Conservation (phyloP, 2,888 invertebrate species). For the Lypha dubia region DNA sequence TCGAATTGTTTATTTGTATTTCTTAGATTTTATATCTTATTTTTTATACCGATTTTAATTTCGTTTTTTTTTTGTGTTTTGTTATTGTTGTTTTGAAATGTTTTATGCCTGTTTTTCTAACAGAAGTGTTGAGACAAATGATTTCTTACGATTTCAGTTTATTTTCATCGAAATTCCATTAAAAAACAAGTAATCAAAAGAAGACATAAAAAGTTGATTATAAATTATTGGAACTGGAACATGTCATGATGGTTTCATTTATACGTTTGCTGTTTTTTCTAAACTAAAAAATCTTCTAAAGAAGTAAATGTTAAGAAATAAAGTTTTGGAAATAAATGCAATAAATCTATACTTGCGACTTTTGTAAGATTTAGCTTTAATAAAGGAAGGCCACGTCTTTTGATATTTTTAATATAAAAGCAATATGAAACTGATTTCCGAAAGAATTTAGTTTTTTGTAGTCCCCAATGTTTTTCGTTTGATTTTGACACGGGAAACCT, state of each 20-base stretch:
- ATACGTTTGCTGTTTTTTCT: neutral
- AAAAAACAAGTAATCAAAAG: constrained; percentile 44
- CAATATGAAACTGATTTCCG: too few species aligned
- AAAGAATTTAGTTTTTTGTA: too few species aligned
- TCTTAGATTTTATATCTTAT: constrained; percentile 61
- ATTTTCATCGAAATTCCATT: constrained; percentile 59
- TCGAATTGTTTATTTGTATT: constrained; percentile 67
- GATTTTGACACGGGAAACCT: too few species aligned
- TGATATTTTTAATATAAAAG: too few species aligned
- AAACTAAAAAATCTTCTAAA: neutral
- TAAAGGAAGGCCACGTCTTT: too few species aligned
- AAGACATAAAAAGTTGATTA: constrained; percentile 59
- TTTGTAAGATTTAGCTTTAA: too few species aligned
- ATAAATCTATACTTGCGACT: too few species aligned
- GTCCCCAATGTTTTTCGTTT: too few species aligned
- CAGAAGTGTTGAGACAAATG: constrained; percentile 71
- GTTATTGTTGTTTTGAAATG: constrained; percentile 55
- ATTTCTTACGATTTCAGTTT: constrained; percentile 57
- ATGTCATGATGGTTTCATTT: constrained; percentile 24
- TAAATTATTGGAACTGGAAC: constrained; percentile 60
- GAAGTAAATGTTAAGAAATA: too few species aligned
- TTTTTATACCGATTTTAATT: constrained; percentile 46
- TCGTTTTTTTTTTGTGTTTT: too few species aligned
- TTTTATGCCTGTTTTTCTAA: constrained; percentile 65
- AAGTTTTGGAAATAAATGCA: too few species aligned